Base-by-base conservation (phyloP, 2,113 vertebrate species). In the Heterotis niloticus region DNA sequence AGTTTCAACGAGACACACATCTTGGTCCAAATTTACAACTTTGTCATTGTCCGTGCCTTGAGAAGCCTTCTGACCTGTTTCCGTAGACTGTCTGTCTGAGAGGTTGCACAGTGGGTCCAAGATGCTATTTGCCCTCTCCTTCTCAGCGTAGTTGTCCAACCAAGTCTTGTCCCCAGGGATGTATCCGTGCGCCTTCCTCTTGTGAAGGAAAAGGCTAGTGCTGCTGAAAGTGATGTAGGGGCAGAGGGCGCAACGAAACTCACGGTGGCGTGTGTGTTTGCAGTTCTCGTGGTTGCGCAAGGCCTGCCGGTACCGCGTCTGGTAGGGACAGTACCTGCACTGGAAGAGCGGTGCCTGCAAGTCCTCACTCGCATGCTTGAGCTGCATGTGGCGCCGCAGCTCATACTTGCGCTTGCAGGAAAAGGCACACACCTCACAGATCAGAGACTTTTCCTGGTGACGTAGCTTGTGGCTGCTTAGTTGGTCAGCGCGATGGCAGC, bases 391-490 rank as follows among this genome's bases (percentile, higher is more conserved):
- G 79, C 95, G 96, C 85, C 94, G 95, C 24, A 99, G 92, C 86
- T 99, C 98, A 0, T 94, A 95, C 82, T 97, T 98, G 76, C 98
- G 94, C 84, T 98, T 99, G 92, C 98, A 99, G 34, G 95, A 91
- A 0, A 97, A 99, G 44, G 95, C 97, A 0, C 98, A 99, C 82
- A 98, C 93, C 85, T 99, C 98, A 0, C 98, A 99, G 89, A 98
- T 98, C 76, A 99, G 92, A 0, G 93, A 94, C 83, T 99, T 98
- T 70, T 93, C 93, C 84, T 98, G 96, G 88, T 99, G 98, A 52
- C 96, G 92, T 73, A 99, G 90, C 83, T 98, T 99, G 87, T 99
- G 98, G 90, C 98, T 99, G 81, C 94, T 98, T 16, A 99, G 94
- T 84, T 98, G 97, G 85, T 99, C 97, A 0, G 94, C 93, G 12